Evolutionary conservation across 2,113 vertebrate species (phyloP).

Genomic region (Platichthys stellatus): DNA sequence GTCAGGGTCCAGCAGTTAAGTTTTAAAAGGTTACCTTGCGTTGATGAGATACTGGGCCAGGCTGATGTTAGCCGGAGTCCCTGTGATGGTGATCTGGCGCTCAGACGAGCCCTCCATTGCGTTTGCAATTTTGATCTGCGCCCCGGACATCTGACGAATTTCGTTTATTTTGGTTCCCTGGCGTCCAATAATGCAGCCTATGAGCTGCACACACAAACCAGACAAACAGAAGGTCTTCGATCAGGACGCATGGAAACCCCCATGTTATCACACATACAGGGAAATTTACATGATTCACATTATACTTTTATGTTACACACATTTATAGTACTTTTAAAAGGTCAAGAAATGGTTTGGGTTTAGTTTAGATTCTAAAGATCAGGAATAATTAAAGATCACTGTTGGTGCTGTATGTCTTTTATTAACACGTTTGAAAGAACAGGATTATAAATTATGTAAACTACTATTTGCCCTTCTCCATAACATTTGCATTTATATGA

Average conservation of each 20-base stretch:
- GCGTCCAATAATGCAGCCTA: slow-evolving; percentile 99
- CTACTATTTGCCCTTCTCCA: background rate
- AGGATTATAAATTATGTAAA: background rate
- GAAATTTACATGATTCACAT: background rate
- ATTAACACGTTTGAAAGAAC: background rate
- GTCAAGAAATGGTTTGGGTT: background rate
- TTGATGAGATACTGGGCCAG: slow-evolving; percentile 99
- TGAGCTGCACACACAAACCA: slow-evolving; percentile 85
- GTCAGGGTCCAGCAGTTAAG: background rate
- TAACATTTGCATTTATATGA: background rate
- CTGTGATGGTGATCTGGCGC: slow-evolving; percentile 99
- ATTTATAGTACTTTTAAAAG: background rate
- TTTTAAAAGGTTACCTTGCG: slow-evolving; percentile 87
- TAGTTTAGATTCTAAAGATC: background rate
- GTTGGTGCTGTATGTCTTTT: background rate
- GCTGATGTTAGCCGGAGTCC: slow-evolving; percentile 98
- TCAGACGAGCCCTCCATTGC: slow-evolving; percentile 98
- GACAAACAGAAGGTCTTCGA: slow-evolving; percentile 53
- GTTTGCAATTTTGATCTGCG: slow-evolving; percentile 99
- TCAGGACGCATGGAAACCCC: slow-evolving; percentile 15
- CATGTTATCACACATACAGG: background rate
- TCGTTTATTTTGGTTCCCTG: slow-evolving; percentile 99
- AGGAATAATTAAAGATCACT: background rate
- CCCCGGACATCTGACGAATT: slow-evolving; percentile 99
- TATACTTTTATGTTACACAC: background rate